These are phyloP conservation scores for Drosophila arizonae DNA, from an alignment of 1,140 invertebrate species.

Conservation along the genomic window DNA sequence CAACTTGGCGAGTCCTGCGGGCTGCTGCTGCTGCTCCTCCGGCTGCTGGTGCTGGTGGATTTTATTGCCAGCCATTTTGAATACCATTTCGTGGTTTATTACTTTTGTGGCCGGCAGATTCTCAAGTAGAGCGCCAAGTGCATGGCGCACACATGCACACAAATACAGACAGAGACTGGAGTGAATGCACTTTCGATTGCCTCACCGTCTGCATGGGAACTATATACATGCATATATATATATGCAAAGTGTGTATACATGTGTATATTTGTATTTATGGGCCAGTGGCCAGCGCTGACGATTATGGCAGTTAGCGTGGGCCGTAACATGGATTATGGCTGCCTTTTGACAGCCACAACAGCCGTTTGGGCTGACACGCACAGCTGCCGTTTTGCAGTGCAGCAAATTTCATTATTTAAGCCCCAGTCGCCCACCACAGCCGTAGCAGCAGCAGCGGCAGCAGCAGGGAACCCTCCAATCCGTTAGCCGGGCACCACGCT, in stretches of 20 bases:
- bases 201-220: conserved; percentile 29
- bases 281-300: conserved; percentile 45
- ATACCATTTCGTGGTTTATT: conserved; percentile 81
- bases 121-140: conserved; percentile 65
- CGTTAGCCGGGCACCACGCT: conserved; percentile 24
- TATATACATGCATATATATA: background rate
- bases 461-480: background rate
- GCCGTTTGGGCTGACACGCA: conserved; percentile 14
- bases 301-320: conserved; percentile 76
- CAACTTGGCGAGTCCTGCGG: conserved; percentile 30
- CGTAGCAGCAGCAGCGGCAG: no score
- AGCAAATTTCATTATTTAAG: conserved; percentile 73
- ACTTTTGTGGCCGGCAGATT: conserved; percentile 72
- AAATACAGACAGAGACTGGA: conserved; percentile 17
- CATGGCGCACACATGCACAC: conserved; percentile 26
- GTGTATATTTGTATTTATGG: conserved; percentile 24
- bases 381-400: conserved; percentile 40
- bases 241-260: background rate
- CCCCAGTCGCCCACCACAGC: conserved; percentile 10
- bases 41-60: conserved; percentile 47
- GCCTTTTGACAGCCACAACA: conserved; percentile 68
- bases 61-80: conserved; percentile 81
- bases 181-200: conserved; percentile 76
- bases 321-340: conserved; percentile 65
- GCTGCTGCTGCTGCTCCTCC: conserved; percentile 27